Evolutionary conservation across 1,140 invertebrate genomes (phyloP).

Genomic region (Choristoneura fumiferana): DNA sequence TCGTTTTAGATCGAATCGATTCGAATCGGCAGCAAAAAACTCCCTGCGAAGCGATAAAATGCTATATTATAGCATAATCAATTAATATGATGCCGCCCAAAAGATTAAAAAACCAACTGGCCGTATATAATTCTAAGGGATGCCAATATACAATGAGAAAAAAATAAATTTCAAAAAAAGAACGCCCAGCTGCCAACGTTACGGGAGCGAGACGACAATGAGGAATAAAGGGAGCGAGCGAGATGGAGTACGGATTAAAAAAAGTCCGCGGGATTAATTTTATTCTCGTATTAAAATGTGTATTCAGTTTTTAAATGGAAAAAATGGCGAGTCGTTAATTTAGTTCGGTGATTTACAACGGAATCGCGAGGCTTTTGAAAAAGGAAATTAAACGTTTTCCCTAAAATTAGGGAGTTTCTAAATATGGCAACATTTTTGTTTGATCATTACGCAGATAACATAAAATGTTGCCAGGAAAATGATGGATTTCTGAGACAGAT

Average conservation of each 20-base stretch:
- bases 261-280: conserved; percentile 58
- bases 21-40: conserved; percentile 2
- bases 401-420: background rate
- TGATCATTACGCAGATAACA: too few relatives aligned
- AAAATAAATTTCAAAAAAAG: conserved; percentile 57
- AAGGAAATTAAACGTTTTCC: conserved; percentile 3
- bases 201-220: conserved; percentile 44
- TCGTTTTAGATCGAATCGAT: conserved; percentile 3
- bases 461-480: too few relatives aligned
- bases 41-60: conserved; percentile 4
- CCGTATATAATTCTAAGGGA: conserved; percentile 56
- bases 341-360: conserved; percentile 55
- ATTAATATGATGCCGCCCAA: conserved; percentile 52
- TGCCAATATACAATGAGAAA: conserved; percentile 53
- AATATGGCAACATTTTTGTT: conserved; percentile 2
- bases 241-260: conserved; percentile 55
- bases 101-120: conserved; percentile 62
- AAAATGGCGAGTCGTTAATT: conserved; percentile 54
- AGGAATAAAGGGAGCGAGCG: conserved; percentile 34
- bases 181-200: conserved; percentile 67
- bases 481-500: too few relatives aligned
- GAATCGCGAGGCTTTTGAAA: conserved; percentile 10
- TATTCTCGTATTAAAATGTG: conserved; percentile 60
- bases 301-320: conserved; percentile 56
- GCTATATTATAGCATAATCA: conserved; percentile 22